Base-by-base conservation (phyloP, 2,113 vertebrate genomes). In the Gasterosteus nipponicus region DNA sequence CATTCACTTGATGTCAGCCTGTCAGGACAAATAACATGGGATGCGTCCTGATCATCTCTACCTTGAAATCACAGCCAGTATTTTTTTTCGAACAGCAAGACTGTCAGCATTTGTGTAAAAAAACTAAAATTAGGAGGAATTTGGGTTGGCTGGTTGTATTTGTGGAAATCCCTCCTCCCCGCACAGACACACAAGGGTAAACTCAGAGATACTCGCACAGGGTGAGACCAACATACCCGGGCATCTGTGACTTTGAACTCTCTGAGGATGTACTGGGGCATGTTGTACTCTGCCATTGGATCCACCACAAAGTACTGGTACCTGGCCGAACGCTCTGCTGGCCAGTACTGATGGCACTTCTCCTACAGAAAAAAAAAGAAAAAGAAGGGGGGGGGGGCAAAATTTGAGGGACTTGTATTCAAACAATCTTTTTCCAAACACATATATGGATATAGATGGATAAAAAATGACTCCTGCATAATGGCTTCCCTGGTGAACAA, bases 241-340 rank as follows among this genome's bases (percentile, higher is more conserved):
- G 97, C 97, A 41, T 98, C 97, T 0, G 97, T 98, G 94, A 98
- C 97, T 88, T 98, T 98, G 94, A 98, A 98, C 87, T 98, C 97
- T 49, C 97, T 92, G 44, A 98, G 95, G 83, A 98, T 98, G 81
- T 98, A 98, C 93, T 98, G 97, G 0, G 97, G 97, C 97, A 98
- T 98, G 93, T 97, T 98, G 93, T 98, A 98, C 80, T 98, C 97
- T 0, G 97, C 97, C 97, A 98, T 98, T 0, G 97, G 97, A 85
- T 98, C 97, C 82, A 98, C 97, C 66, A 98, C 97, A 0, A 98
- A 98, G 91, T 98, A 98, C 89, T 98, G 97, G 94, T 98, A 98
- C 49, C 97, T 95, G 81, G 97, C 97, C 56, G 97, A 98, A 77
- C 97, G 96, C 89, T 98, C 97, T 1, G 97, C 96, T 1, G 97